Evolutionary conservation across 2,113 vertebrate species (phyloP).

Genomic region (Myiagra hebetior): DNA sequence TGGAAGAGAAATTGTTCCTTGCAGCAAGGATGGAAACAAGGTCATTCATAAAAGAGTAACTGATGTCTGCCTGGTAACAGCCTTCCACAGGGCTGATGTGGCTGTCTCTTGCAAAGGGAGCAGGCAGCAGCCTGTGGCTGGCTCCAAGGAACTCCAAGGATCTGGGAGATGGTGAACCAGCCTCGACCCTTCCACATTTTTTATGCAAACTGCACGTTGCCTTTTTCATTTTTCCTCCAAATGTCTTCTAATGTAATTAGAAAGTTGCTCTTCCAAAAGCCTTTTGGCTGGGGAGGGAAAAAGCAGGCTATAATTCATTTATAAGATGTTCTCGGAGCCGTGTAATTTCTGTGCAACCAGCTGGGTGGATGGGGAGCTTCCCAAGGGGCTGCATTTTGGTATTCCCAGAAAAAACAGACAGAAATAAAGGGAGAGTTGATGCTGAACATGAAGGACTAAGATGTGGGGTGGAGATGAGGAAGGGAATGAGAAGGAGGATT

Average conservation of each 20-base stretch:
- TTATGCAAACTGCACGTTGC: not conserved
- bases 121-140: not conserved
- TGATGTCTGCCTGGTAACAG: not conserved
- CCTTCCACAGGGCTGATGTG: not conserved
- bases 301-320: constrained; percentile 48
- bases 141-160: not conserved
- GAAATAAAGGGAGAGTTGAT: not conserved
- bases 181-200: not conserved
- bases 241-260: constrained; percentile 46
- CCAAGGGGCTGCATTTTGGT: fast-evolving
- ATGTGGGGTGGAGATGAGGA: not conserved
- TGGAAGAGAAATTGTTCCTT: constrained; percentile 5
- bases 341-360: not conserved
- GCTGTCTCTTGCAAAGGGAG: not conserved
- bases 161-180: not conserved
- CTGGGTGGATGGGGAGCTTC: not conserved
- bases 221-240: not conserved
- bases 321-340: not conserved
- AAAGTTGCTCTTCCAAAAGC: constrained; percentile 27
- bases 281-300: constrained; percentile 12
- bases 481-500: not conserved
- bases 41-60: constrained; percentile 33
- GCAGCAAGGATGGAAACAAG: constrained; percentile 29
- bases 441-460: not conserved
- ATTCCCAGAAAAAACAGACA: not conserved